phyloP scores from a whole-genome alignment of 2,113 vertebrate genomes.

The Rhinopomastus cyanomelas region DNA sequence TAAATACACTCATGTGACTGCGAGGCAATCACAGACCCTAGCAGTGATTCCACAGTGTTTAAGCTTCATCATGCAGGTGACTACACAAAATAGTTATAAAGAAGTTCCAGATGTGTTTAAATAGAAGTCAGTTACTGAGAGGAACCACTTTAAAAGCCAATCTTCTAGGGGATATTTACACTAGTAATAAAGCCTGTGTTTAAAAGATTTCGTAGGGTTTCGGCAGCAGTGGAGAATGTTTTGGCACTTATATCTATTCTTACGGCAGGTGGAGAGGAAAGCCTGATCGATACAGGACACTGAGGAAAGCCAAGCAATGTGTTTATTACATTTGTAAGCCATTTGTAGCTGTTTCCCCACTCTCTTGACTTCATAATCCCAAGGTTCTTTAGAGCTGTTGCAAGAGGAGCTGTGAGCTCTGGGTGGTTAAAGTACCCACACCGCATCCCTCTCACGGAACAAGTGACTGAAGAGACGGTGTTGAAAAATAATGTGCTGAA shows the following conservation, averaged over 20 bases:
- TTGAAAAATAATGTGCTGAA: conserved; percentile 44
- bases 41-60: conserved; percentile 40
- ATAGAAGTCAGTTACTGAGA: conserved; percentile 2
- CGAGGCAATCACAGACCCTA: not conserved
- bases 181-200: conserved; percentile 12
- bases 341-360: not conserved
- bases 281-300: not conserved
- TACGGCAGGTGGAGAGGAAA: not conserved
- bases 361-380: not conserved
- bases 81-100: conserved; percentile 30
- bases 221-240: not conserved
- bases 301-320: not conserved
- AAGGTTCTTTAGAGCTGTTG: not conserved
- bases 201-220: not conserved
- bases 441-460: not conserved
- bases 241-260: not conserved
- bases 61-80: conserved; percentile 33
- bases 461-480: not conserved
- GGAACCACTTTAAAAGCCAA: conserved; percentile 32
- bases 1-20: not conserved
- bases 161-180: not conserved
- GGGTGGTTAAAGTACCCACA: not conserved
- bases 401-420: not conserved
- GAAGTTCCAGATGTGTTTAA: conserved; percentile 59
- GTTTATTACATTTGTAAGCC: not conserved